Base-by-base conservation (phyloP, 2,797 vertebrate species). In the Etheostoma perlongum region DNA sequence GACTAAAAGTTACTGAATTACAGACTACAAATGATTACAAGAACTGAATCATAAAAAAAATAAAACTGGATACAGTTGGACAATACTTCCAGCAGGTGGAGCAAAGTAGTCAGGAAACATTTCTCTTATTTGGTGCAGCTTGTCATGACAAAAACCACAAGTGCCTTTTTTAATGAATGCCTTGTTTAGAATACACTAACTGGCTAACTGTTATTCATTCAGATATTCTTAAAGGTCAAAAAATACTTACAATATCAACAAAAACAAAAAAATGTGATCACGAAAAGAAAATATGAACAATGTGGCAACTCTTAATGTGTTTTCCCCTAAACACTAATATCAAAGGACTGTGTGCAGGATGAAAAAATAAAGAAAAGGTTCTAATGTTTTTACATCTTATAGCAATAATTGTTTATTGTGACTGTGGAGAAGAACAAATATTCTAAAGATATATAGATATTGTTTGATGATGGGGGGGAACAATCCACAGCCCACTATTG, bases 51-150 rank as follows among this genome's bases (percentile, higher is more conserved):
- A 44, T 2, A 30, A 13, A 8, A 44, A 21, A 0, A 49, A 42
- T 49, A 13, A 23, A 53, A 36, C 4, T 15, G 36, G 30, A 14
- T 19, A 2, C 64, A 77, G 49, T 58, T 18, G 5, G 0, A 3
- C 0, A 15, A 14, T 48, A 1, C 48, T 0, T 67, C 86, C 86
- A 88, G 78, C 76, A 84, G 88, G 61, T 61, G 89, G 86, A 19
- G 79, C 75, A 52, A 70, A 62, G 4, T 44, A 73, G 57, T 52
- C 40, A 55, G 18, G 54, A 59, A 25, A 61, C 5, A 8, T 21
- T 16, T 58, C 10, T 46, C 2, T 65, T 44, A 30, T 49, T 42
- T 9, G 44, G 18, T 44, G 57, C 33, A 67, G 49, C 19, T 66
- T 8, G 3, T 64, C 13, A 10, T 6, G 0, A 21, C 19, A 48